A percentile compares a stretch with the other conserved stretches of the same genome.
Conservation (phyloP, 2,797 vertebrate species). For the Myotis daubentonii region DNA sequence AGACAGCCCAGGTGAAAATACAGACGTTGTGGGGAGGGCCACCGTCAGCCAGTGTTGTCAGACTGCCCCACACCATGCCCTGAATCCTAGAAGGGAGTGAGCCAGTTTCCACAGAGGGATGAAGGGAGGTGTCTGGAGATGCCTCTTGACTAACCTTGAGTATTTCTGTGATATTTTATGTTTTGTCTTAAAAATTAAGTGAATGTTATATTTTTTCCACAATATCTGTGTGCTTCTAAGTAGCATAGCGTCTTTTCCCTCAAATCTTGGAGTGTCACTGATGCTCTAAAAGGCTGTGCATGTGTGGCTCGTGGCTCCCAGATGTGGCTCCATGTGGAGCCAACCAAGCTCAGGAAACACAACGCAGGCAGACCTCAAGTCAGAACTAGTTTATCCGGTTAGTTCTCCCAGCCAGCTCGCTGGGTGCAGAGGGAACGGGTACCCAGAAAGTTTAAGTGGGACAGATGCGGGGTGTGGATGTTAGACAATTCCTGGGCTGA, state of each 20-base stretch:
- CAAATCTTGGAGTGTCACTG: background rate
- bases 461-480: background rate
- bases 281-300: background rate
- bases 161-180: background rate
- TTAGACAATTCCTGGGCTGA: background rate
- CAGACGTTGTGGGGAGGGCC: background rate
- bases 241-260: background rate
- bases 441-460: background rate
- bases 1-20: background rate
- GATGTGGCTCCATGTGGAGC: background rate
- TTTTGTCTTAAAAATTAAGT: slow-evolving; percentile 23
- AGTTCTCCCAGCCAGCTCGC: background rate
- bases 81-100: background rate
- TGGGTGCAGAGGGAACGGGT: background rate
- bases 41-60: background rate
- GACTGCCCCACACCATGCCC: background rate
- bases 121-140: background rate
- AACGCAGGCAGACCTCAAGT: background rate
- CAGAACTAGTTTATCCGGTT: slow-evolving; percentile 41
- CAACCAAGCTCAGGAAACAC: background rate
- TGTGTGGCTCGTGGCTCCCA: background rate
- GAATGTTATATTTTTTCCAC: background rate
- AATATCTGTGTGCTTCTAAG: background rate
- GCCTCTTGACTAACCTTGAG: background rate
- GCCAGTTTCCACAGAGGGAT: background rate